Base-by-base conservation (phyloP, 2,888 invertebrate species). In the Acrobasis consociella region DNA sequence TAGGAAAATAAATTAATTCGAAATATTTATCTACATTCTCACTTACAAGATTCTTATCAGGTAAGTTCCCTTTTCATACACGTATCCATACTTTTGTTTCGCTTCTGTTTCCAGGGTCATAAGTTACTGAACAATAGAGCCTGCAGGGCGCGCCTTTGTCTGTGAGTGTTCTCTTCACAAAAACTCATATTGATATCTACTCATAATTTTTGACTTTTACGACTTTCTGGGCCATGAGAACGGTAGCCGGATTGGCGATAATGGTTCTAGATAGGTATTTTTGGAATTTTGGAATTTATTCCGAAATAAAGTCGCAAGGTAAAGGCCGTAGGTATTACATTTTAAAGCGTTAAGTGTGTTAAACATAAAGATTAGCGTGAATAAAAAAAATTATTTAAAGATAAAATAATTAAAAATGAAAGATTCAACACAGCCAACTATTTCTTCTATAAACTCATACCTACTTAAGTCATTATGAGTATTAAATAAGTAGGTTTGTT, bases 161-260 rank as follows among this genome's bases (percentile, higher is more conserved):
- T 73, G 70, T 80, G 77, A 79, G 79, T 78, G 74, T 73, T 70
- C 67, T 67, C 62, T 55, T 62, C 53, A 75, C 71, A 76, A 80
- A 78, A 77, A 76, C 68, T 38, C 66, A 65, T 75, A 82, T 82
- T 76, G 78, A 79, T 76, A 77, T 67, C 71, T 67, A 69, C 71
- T 77, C 81, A 81, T 84, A 82, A 81, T 75, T 82, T 75, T 72
- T 67, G 58, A 69, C 65, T 75, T 85, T 85, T 85, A 86, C 77
- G 68, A 65, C 69, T 69, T 67, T 69, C 68, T 78, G 76, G 75
- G 78, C 50, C 60, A 51, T 49, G 58, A 49, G 60, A 81, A 66
- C 83, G 75, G 84, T 83, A 83, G 85, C 81, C 42, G 10, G 51
- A 64, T 52, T 62, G 50, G 49, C 63, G 66, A 71, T 73, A 68